phyloP scores from a whole-genome alignment of 1,140 invertebrate genomes.

The Rhysida immarginata region DNA sequence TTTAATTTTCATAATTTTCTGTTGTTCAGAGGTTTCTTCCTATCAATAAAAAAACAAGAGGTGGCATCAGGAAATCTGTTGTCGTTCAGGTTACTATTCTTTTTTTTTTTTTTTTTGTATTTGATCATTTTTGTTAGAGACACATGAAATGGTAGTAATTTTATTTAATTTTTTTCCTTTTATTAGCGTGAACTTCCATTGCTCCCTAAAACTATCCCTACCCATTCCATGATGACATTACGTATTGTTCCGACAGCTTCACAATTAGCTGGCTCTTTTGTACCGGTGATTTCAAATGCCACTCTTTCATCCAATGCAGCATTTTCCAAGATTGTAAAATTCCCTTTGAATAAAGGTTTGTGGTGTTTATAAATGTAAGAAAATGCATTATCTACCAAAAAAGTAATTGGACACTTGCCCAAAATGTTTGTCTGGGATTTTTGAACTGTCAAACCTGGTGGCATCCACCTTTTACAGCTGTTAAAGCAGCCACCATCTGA shows the following conservation, averaged over 20 bases:
- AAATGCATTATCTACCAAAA: no score
- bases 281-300: neutral
- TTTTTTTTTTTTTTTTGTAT: neutral
- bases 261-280: conserved; percentile 6
- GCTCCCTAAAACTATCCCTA: conserved; percentile 1
- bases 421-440: no score
- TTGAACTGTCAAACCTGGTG: no score
- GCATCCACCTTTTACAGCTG: no score
- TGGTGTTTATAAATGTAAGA: no score
- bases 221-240: conserved; percentile 8
- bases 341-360: neutral
- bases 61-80: conserved; percentile 17
- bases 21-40: conserved; percentile 19
- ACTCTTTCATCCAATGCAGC: neutral
- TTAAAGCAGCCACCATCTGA: no score
- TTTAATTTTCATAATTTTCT: no score
- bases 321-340: conserved; percentile 19
- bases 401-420: no score
- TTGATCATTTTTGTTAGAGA: neutral
- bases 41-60: conserved; percentile 35
- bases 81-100: neutral
- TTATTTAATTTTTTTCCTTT: neutral
- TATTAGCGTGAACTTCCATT: conserved; percentile 2
- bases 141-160: neutral
- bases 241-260: conserved; percentile 8